Evolutionary conservation across 1,140 invertebrate species (phyloP), one percentile per base, ranked within the genome.

Genomic region (Hermatobates lingyangjiaoensis): DNA sequence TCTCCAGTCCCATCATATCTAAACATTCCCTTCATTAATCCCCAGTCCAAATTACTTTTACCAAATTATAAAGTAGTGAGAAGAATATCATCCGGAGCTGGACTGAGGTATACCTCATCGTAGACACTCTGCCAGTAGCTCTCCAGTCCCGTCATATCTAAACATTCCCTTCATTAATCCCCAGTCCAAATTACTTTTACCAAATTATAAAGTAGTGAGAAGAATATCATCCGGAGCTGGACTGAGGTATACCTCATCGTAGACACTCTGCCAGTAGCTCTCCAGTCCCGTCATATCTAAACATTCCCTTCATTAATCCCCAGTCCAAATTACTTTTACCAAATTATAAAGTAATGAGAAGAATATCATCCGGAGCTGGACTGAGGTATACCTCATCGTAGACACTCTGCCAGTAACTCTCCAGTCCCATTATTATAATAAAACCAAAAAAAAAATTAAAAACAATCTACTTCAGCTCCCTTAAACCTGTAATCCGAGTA

Each of bases 51-150:
- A n/a, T n/a, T n/a, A n/a, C n/a, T n/a, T n/a, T n/a, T n/a, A n/a
- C n/a, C n/a, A n/a, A n/a, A n/a, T n/a, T n/a, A n/a, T n/a, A n/a
- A n/a, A 27, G 88, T 66, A 14, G 82, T 82, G 1, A 86, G 57
- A 2, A 81, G 59, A 4, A 75, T 65, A 64, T 94, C 87, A 61
- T 89, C 82, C 1, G 69, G 64, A 25, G 65, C 62, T 0, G 81
- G 76, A 56, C 76, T 74, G 21, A 76, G 60, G 64, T 95, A 91
- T 44, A 78, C 68, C 56, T 76, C 64, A 65, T 93, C 81, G 65
- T 86, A 94, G 2, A 90, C 66, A 69, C 80, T 94, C 65, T 94
- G 87, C 91, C 91, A 96, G 62, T 93, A 94, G 26, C 73, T 75
- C 59, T 86, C 73, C 24, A 84, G 63, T 57, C 79, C 83, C 39